phyloP scores from a whole-genome alignment of 2,113 vertebrate species.

The Heterocephalus glaber region DNA sequence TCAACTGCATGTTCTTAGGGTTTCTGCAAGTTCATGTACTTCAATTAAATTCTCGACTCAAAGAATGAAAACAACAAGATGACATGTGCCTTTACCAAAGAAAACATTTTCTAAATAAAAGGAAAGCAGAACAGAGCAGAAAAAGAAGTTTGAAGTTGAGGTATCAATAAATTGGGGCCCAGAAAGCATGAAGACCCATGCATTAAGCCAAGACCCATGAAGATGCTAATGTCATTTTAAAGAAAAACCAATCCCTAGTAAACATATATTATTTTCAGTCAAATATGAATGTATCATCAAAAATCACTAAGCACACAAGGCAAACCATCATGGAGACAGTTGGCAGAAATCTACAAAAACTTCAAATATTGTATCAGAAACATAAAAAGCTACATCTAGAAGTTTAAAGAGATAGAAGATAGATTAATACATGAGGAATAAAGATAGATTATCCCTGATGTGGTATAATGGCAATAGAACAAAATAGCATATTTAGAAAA shows the following conservation, averaged over 20 bases:
- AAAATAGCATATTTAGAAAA: background rate
- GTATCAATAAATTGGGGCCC: background rate
- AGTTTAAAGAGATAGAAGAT: background rate
- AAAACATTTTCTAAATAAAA: background rate
- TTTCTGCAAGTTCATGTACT: background rate
- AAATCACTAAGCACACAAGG: background rate
- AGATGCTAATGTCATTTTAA: background rate
- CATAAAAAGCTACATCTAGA: background rate
- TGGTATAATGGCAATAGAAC: background rate
- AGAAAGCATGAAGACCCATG: accelerated
- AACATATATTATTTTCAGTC: background rate
- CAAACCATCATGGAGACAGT: background rate
- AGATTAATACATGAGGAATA: background rate
- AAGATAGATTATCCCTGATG: background rate
- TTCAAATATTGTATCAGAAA: background rate
- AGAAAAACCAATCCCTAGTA: accelerated
- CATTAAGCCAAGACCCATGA: background rate
- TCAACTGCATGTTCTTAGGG: no score
- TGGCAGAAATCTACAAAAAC: background rate
- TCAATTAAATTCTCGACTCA: background rate
- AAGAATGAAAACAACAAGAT: background rate
- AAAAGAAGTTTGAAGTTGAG: background rate
- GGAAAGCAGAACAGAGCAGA: background rate
- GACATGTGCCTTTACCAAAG: background rate
- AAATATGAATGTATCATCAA: background rate